Conservation (phyloP, 2,888 invertebrate genomes). For the Coelinius sp. region DNA sequence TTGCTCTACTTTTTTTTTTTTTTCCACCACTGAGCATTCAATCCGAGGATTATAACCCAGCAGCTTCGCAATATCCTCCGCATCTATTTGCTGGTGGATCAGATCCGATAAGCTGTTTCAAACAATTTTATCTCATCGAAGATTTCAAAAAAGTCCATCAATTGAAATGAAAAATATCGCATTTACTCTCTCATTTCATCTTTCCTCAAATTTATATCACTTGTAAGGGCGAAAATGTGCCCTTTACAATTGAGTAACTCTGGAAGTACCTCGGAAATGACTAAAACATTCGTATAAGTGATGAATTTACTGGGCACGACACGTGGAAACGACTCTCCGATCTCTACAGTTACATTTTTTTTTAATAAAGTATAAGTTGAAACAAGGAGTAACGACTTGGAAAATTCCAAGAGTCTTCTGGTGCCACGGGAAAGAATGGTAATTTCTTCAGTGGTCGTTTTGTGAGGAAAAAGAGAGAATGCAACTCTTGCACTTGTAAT, state of each 20-base stretch:
- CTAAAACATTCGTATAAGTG: not conserved
- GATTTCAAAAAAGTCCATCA: not conserved
- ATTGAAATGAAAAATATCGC: not conserved
- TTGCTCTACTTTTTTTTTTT: not conserved
- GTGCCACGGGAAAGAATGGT: constrained; percentile 38
- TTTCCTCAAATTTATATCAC: not conserved
- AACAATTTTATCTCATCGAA: not conserved
- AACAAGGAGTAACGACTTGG: constrained; percentile 49
- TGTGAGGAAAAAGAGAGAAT: constrained; percentile 38
- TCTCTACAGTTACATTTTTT: not conserved
- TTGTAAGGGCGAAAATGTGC: not conserved
- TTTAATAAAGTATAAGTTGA: constrained; percentile 33
- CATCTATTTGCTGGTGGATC: not conserved
- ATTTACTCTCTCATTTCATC: not conserved
- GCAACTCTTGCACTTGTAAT: constrained; percentile 13
- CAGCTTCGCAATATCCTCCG: not conserved
- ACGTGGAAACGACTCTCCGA: not conserved
- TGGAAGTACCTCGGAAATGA: not conserved
- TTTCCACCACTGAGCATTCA: not conserved
- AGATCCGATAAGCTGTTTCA: constrained; percentile 7
- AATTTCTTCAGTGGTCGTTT: constrained; percentile 38
- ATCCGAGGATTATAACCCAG: not conserved
- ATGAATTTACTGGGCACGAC: constrained; percentile 10
- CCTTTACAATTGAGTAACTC: not conserved
- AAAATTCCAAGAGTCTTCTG: constrained; percentile 46